Conservation (phyloP, 1,140 invertebrate genomes). For the Goniozus legneri region DNA sequence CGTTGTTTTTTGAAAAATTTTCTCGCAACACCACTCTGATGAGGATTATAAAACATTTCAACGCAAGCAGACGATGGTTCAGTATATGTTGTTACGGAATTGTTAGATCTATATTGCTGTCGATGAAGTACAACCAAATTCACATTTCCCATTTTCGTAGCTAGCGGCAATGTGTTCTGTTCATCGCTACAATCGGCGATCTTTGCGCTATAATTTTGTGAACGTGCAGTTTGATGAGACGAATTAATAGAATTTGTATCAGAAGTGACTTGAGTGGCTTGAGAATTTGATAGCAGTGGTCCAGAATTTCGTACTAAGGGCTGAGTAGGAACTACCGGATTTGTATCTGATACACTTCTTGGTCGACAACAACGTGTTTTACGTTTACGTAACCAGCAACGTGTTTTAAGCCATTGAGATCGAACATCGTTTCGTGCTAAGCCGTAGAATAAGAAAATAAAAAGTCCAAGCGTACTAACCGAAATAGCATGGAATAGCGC, state of each 20-base stretch:
- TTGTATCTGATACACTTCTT: slow-evolving; percentile 64
- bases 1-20: slow-evolving; percentile 89
- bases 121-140: slow-evolving; percentile 67
- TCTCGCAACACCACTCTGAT: slow-evolving; percentile 86
- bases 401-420: slow-evolving; percentile 67
- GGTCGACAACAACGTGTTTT: slow-evolving; percentile 63
- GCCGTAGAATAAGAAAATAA: slow-evolving; percentile 82
- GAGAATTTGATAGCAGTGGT: slow-evolving; percentile 40
- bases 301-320: slow-evolving; percentile 41
- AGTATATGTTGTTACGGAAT: slow-evolving; percentile 67
- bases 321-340: slow-evolving; percentile 56
- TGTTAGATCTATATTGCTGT: slow-evolving; percentile 67
- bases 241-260: slow-evolving; percentile 47
- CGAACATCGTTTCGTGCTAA: slow-evolving; percentile 79
- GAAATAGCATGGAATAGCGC: slow-evolving; percentile 73
- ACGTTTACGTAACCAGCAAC: slow-evolving; percentile 59
- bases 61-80: slow-evolving; percentile 60
- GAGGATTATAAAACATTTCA: slow-evolving; percentile 88
- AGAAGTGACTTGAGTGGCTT: slow-evolving; percentile 45
- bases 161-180: slow-evolving; percentile 40
- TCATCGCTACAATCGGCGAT: slow-evolving; percentile 17
- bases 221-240: slow-evolving; percentile 41
- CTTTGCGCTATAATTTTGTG: slow-evolving; percentile 37
- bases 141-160: slow-evolving; percentile 54
- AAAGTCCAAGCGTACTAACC: slow-evolving; percentile 70